These are phyloP conservation scores for Dryococelus australis DNA, from an alignment of 2,888 invertebrate species.

Conservation along the genomic window DNA sequence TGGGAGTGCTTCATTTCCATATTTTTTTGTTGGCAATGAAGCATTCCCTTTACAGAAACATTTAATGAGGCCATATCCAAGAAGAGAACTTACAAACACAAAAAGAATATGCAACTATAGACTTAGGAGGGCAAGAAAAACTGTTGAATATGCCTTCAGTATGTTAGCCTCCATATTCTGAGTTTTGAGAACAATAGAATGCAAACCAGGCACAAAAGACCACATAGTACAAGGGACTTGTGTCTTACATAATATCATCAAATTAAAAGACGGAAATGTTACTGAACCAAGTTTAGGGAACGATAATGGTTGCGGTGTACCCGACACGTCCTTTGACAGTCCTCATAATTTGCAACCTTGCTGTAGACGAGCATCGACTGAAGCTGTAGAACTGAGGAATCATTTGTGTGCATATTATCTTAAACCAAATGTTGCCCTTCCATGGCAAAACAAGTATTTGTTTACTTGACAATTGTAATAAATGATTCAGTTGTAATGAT, in stretches of 20 bases:
- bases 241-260: background rate
- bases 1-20: conserved; percentile 5
- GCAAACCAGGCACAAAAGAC: conserved; percentile 13
- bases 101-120: conserved; percentile 37
- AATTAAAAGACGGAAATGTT: no score
- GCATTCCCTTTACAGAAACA: conserved; percentile 38
- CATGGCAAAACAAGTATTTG: conserved; percentile 1
- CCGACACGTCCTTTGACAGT: no score
- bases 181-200: background rate
- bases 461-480: background rate
- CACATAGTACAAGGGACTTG: conserved; percentile 2
- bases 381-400: background rate
- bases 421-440: background rate
- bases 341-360: background rate
- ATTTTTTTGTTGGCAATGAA: conserved; percentile 39
- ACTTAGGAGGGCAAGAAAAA: conserved; percentile 37
- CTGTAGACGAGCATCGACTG: background rate
- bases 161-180: conserved; percentile 37
- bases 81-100: conserved; percentile 33
- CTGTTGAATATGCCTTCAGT: conserved; percentile 39
- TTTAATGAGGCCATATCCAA: conserved; percentile 37
- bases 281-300: background rate
- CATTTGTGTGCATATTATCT: no score
- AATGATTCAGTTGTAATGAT: no score
- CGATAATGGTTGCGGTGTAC: no score